Evolutionary conservation across 2,113 vertebrate species (phyloP).

Genomic region (Hippocampus comes): DNA sequence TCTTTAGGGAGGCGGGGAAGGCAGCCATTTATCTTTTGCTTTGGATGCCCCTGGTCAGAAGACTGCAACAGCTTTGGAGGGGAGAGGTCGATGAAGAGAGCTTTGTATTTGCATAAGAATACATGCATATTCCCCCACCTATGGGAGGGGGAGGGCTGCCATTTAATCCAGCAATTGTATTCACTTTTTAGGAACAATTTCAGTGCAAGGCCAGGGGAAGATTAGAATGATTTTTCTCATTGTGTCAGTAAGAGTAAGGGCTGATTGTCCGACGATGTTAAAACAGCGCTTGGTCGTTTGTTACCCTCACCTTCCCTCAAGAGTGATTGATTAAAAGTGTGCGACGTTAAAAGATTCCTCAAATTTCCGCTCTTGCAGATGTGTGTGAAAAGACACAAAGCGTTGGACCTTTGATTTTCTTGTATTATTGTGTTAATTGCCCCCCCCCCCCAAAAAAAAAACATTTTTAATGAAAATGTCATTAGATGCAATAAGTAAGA

Average conservation of each 20-base stretch:
- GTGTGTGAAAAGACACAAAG: no score
- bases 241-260: constrained; percentile 27
- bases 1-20: constrained; percentile 35
- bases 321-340: constrained; percentile 62
- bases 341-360: constrained; percentile 59
- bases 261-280: constrained; percentile 37
- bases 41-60: constrained; percentile 53
- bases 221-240: constrained; percentile 56
- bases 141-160: constrained; percentile 9
- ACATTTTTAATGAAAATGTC: no score
- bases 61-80: constrained; percentile 38
- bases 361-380: constrained; percentile 58
- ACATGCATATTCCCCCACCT: constrained; percentile 39
- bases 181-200: constrained; percentile 56
- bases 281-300: constrained; percentile 45
- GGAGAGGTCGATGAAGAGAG: constrained; percentile 27
- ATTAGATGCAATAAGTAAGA: no score
- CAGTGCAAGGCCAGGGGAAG: constrained; percentile 43
- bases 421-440: no score
- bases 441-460: no score
- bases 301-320: constrained; percentile 45
- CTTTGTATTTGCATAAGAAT: constrained; percentile 68
- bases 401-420: no score
- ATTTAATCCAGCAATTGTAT: constrained; percentile 54
- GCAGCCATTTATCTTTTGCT: constrained; percentile 55